Percentiles rank a stretch among this genome's conserved stretches.
Evolutionary conservation across 2,113 vertebrate genomes (phyloP).

Genomic region (Ochotona princeps): DNA sequence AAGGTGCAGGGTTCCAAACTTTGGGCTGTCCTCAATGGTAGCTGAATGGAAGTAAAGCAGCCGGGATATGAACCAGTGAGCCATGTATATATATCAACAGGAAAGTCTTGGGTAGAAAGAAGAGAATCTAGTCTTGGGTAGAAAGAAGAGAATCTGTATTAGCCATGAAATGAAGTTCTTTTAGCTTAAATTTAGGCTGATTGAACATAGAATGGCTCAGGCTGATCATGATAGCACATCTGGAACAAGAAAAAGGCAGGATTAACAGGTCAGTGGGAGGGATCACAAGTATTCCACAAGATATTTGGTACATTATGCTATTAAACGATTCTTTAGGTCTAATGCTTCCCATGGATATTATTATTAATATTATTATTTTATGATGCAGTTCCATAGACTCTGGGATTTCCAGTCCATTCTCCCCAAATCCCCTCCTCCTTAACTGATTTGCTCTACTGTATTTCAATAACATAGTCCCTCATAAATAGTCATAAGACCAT

Average conservation of each 20-base stretch:
- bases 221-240: no score
- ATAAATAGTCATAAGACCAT: no score
- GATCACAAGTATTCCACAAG: neutral
- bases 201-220: neutral
- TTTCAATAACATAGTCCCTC: no score
- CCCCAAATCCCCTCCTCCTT: no score
- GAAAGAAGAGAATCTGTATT: neutral
- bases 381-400: no score
- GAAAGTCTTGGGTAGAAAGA: neutral
- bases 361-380: neutral
- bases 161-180: neutral
- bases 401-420: no score
- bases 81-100: neutral
- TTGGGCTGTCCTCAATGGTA: no score
- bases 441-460: neutral
- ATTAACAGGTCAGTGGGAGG: neutral
- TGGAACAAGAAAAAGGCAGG: neutral
- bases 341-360: neutral
- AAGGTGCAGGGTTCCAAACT: no score
- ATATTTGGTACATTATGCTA: neutral
- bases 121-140: neutral
- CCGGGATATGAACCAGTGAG: no score
- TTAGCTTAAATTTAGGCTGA: neutral
- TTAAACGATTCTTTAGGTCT: neutral
- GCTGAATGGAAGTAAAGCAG: no score